Base-by-base conservation (phyloP, 2,888 invertebrate species). In the Phymatocera aterrima region DNA sequence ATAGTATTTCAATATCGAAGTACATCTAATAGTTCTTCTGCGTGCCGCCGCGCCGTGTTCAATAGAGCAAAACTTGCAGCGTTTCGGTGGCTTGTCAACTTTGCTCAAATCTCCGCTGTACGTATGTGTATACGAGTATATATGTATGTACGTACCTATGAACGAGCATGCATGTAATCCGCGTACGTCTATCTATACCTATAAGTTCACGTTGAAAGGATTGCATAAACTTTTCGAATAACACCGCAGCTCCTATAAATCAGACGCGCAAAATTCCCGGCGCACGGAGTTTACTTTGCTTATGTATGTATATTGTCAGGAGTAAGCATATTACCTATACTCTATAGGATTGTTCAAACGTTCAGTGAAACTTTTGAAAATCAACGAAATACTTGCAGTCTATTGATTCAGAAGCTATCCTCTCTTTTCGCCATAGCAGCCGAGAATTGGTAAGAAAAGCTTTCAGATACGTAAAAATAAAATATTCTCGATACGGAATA, bases 191-290 rank as follows among this genome's bases (percentile, higher is more conserved):
- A n/a, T n/a, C n/a, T n/a, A n/a, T n/a, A n/a, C n/a, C n/a, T n/a
- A 40, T 40, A 40, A 40, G 40, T 4, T 77, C 83, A 79, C 79
- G 82, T 78, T 79, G 79, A 77, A 77, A 80, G 85, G 84, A 88
- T 88, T 87, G 87, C 87, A 86, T 84, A 84, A 89, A 88, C 87
- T 89, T 89, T 88, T 85, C 88, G 85, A 88, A 88, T 88, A 88
- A 88, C 84, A 57, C 57, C 57, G 85, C 81, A 80, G 83, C 85
- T 83, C 80, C 83, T 83, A 85, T 85, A 86, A 86, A 86, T 87
- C 85, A 74, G 68, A 18, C 82, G 79, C 80, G 77, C 34, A 24
- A 28, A 34, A 57, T n/a, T 4, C 40, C 40, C 54, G 51, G 18
- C 34, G n/a, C 37, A 18, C n/a, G n/a, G n/a, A n/a, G n/a, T n/a